Conservation (phyloP, 2,797 vertebrate genomes). For the Coreius guichenoti region DNA sequence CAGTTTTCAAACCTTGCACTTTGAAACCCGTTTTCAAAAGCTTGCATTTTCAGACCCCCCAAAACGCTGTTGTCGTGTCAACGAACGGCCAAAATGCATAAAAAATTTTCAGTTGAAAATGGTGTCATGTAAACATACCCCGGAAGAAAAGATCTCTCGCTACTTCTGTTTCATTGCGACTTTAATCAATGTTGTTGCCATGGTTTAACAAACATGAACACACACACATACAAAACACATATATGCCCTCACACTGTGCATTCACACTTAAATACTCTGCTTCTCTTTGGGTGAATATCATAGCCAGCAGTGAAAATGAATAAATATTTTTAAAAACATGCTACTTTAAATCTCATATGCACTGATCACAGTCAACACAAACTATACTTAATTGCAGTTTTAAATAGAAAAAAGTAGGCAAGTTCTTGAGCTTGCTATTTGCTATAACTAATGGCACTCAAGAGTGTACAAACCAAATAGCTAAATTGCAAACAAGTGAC, state of each 20-base stretch:
- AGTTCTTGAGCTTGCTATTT: constrained; percentile 1
- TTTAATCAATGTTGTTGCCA: neutral
- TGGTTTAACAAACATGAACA: constrained; percentile 8
- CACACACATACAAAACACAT: neutral
- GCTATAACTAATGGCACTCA: neutral
- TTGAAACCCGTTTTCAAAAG: too few relatives aligned
- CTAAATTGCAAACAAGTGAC: neutral
- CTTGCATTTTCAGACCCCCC: too few relatives aligned
- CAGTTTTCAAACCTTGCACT: too few relatives aligned
- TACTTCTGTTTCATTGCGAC: neutral
- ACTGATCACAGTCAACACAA: neutral
- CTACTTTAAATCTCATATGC: constrained; percentile 1
- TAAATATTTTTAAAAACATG: constrained; percentile 18
- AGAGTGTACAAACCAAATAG: neutral
- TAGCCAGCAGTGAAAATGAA: neutral
- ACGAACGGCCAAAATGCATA: too few relatives aligned
- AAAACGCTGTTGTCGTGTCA: too few relatives aligned
- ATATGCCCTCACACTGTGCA: constrained; percentile 1
- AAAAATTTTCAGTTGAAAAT: too few relatives aligned
- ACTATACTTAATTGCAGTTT: neutral
- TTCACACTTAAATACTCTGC: constrained; percentile 27
- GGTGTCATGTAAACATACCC: too few relatives aligned
- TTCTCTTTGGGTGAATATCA: neutral
- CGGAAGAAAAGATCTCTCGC: neutral
- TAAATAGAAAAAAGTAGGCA: neutral